phyloP scores from a whole-genome alignment of 2,888 invertebrate genomes.

The Parnassius apollo region DNA sequence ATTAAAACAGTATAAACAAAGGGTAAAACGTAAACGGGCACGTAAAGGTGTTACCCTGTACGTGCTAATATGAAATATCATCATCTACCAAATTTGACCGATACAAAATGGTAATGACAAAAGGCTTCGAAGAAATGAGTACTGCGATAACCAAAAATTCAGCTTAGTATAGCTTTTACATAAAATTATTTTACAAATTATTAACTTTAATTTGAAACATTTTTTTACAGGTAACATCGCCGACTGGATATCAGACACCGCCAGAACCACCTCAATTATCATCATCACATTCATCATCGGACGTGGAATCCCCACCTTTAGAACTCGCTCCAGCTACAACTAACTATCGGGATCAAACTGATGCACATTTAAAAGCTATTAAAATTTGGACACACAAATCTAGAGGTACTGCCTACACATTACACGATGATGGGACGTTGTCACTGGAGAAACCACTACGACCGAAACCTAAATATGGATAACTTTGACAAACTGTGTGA shows the following conservation, averaged over 20 bases:
- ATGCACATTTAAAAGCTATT: constrained; percentile 67
- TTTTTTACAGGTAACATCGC: constrained; percentile 53
- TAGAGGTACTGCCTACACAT: constrained; percentile 64
- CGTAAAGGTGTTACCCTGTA: too few relatives aligned
- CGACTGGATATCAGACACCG: constrained; percentile 27
- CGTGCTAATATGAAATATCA: too few relatives aligned
- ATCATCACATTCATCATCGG: constrained; percentile 27
- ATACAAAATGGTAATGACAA: too few relatives aligned
- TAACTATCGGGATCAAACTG: constrained; percentile 59
- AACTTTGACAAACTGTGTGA: neutral
- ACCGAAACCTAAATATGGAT: constrained; percentile 32
- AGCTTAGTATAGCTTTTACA: too few relatives aligned
- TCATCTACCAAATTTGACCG: too few relatives aligned
- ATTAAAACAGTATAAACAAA: too few relatives aligned
- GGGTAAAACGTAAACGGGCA: too few relatives aligned
- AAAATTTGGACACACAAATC: constrained; percentile 72
- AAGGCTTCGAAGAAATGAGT: too few relatives aligned
- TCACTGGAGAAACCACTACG: constrained; percentile 52
- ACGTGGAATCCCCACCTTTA: constrained; percentile 39
- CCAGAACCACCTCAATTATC: constrained; percentile 29
- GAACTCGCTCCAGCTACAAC: constrained; percentile 57
- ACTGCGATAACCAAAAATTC: too few relatives aligned
- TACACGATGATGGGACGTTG: constrained; percentile 67
- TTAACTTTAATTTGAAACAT: neutral
- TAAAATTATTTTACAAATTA: too few relatives aligned